Base-by-base conservation (phyloP, 2,797 vertebrate genomes). In the Lindbergichthys nudifrons region DNA sequence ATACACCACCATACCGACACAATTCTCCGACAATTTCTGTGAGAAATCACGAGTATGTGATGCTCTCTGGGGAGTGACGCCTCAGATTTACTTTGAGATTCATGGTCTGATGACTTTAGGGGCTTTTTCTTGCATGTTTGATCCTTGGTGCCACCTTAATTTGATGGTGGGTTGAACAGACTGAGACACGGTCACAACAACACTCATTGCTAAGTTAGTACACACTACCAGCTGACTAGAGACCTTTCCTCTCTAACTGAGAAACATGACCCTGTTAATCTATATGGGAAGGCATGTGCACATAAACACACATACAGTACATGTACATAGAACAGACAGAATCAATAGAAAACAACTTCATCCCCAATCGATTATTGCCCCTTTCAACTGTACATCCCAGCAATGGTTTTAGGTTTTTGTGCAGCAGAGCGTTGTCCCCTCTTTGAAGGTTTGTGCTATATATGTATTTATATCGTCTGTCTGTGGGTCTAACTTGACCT, bases 301-400 rank as follows among this genome's bases (percentile, higher is more conserved):
- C 83, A 89, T 85, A 88, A 89, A 93, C 89, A 92, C 82, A 89
- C 89, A 82, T 70, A 91, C 87, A 90, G 87, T 82, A 92, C 88
- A 88, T 84, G 88, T 88, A 93, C 92, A 93, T 85, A 86, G 81
- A 90, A 92, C 87, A 89, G 87, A 93, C 88, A 90, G 80, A 81
- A 80, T 90, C 86, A 89, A 93, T 91, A 92, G 84, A 92, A 93
- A 92, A 89, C 75, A 9, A 87, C 85, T 85, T 88, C 76, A 87
- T 81, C 83, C 87, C 84, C 80, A 60, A 82, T 86, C 79, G 23
- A 91, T 93, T 93, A 93, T 93, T 93, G 92, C 92, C 92, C 92
- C 92, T 92, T 90, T 92, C 79, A 64, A 92, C 92, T 92, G 91
- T 93, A 93, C 93, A 93, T 93, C 91, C 92, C 93, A 94, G 93